Evolutionary conservation across 2,888 invertebrate genomes (phyloP).

Genomic region (Zaprionus lineosus): DNA sequence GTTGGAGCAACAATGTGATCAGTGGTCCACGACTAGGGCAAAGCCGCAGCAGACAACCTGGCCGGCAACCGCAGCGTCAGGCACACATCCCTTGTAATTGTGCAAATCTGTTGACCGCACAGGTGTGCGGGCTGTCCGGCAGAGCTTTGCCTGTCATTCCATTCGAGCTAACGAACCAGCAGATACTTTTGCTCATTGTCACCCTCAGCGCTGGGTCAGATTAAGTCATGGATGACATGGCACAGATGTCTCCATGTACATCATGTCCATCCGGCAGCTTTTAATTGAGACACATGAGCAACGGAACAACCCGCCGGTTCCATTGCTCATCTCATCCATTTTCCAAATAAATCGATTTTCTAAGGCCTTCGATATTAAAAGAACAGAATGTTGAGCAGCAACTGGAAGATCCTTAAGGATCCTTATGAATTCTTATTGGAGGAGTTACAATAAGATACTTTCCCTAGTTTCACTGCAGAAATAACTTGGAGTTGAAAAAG

Average conservation of each 20-base stretch:
- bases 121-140: slow-evolving; percentile 11
- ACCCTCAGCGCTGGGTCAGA: slow-evolving; percentile 2
- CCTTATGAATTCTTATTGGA: too few species aligned
- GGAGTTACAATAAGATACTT: too few species aligned
- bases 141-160: slow-evolving; percentile 22
- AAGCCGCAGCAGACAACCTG: slow-evolving; percentile 7
- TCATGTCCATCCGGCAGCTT: too few species aligned
- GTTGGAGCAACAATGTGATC: slow-evolving; percentile 1
- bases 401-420: too few species aligned
- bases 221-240: slow-evolving; percentile 22
- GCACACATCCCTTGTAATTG: slow-evolving; percentile 22
- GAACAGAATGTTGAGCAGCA: too few species aligned
- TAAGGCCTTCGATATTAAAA: too few species aligned
- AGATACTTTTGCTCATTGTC: slow-evolving; percentile 25
- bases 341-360: too few species aligned
- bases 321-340: too few species aligned
- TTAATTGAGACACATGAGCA: too few species aligned
- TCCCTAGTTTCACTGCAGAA: too few species aligned
- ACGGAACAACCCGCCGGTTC: too few species aligned
- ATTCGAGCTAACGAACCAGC: slow-evolving; percentile 10
- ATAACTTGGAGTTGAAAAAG: too few species aligned
- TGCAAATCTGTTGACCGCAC: slow-evolving; percentile 23
- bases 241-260: slow-evolving; percentile 13
- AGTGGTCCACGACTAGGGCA: slow-evolving; percentile 13
- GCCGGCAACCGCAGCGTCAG: slow-evolving; percentile 10